Evolutionary conservation across 2,113 vertebrate genomes (phyloP).

Genomic region (Albula glossodonta): DNA sequence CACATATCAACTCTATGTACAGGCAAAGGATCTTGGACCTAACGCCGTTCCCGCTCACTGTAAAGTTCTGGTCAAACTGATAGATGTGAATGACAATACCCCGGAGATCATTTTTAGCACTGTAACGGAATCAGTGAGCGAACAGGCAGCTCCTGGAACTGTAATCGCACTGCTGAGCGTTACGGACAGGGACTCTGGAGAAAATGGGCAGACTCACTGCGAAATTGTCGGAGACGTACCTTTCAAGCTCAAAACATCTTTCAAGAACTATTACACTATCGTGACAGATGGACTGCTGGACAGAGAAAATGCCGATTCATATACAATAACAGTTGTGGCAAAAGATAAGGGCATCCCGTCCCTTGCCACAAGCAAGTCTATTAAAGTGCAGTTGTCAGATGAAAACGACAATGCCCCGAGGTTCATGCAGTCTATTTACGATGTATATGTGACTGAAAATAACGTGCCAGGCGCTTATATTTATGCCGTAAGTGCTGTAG

Average conservation of each 20-base stretch:
- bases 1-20: constrained; percentile 91
- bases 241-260: constrained; percentile 92
- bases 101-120: constrained; percentile 97
- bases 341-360: constrained; percentile 85
- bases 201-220: constrained; percentile 92
- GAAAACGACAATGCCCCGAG: constrained; percentile 95
- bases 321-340: constrained; percentile 90
- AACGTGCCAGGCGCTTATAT: constrained; percentile 96
- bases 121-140: constrained; percentile 92
- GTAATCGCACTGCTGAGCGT: constrained; percentile 96
- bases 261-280: constrained; percentile 94
- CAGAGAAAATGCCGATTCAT: constrained; percentile 84
- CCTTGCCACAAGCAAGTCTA: constrained; percentile 87
- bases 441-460: constrained; percentile 94
- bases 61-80: constrained; percentile 91
- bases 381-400: constrained; percentile 91
- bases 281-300: constrained; percentile 91
- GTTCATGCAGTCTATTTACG: constrained; percentile 88
- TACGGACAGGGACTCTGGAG: constrained; percentile 90
- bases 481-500: constrained; percentile 89
- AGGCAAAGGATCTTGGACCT: constrained; percentile 93
- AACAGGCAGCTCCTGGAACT: constrained; percentile 88
- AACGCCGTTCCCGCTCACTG: constrained; percentile 97
- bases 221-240: constrained; percentile 90
- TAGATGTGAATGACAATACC: constrained; percentile 95